Conservation (phyloP, 2,797 vertebrate species). For the Steatocranus sp. region DNA sequence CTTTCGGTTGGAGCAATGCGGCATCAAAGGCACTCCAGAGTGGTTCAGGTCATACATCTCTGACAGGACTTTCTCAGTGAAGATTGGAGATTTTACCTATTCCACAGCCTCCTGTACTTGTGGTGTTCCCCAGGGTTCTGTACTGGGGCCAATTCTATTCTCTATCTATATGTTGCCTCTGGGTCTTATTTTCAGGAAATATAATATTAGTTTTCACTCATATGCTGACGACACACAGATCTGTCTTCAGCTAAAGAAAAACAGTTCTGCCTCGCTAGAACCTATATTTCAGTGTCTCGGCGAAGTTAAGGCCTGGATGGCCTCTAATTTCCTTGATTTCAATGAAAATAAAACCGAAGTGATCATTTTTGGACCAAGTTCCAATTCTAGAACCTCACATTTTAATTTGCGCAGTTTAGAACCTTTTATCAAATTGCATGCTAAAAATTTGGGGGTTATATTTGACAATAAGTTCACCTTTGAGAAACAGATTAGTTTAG, state of each 20-base stretch:
- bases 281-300: accelerated
- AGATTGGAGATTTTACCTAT: background rate
- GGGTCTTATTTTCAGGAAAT: background rate
- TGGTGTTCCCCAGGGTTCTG: background rate
- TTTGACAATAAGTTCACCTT: background rate
- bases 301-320: accelerated
- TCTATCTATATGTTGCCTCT: background rate
- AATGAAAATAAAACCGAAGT: accelerated
- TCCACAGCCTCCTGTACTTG: background rate
- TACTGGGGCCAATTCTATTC: background rate
- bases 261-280: background rate
- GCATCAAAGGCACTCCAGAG: background rate
- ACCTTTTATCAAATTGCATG: background rate
- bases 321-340: accelerated
- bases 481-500: background rate
- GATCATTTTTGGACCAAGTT: background rate
- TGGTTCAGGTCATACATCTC: background rate
- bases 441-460: accelerated
- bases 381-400: background rate
- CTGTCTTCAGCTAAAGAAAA: background rate
- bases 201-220: background rate
- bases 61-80: background rate
- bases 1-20: background rate
- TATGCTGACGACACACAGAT: background rate
- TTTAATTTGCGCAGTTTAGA: background rate